Evolutionary conservation across 2,797 vertebrate species (phyloP), one percentile per base, ranked within the genome.

Genomic region (Myotis vivesi): DNA sequence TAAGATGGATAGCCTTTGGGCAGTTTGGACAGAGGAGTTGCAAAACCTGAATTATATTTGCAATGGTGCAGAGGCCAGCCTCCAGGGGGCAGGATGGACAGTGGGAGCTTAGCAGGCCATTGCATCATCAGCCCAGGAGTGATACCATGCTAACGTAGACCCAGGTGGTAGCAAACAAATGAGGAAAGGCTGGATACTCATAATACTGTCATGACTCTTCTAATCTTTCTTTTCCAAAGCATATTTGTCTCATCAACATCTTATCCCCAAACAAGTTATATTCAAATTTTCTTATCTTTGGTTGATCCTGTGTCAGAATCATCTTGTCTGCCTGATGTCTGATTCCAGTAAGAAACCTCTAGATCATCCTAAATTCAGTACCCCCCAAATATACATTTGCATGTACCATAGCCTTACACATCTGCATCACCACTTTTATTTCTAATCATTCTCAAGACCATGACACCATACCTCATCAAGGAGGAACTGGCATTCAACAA

Each of bases 381-480:
- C 51, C 55, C 57, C 36, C 2, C 0, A 72, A 69, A 49, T 73
- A 64, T 13, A 36, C 13, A 66, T 66, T 57, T 72, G n/a, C 23
- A 59, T 38, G 13, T 20, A 38, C 30, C 77, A 41, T 6, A 91
- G 8, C 28, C 55, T 83, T 13, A 92, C 19, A 59, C 6, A 36
- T 19, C 16, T 44, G 8, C 11, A 76, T 79, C 9, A 33, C 5
- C 22, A n/a, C 15, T 85, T 68, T 22, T 66, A 28, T 23, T 10
- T 51, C 57, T 64, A 57, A 82, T 85, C 49, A 84, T 33, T 79
- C 46, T 71, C 62, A 75, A 84, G 25, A 64, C 51, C 41, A 16
- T 49, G 53, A 46, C 51, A 76, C 75, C 93, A 13, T 96, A 97
- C 93, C 96, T 96, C 94, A 88, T 68, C 22, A 4, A 90, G 73